Conservation (phyloP, 2,113 vertebrate species). For the Otis tarda region DNA sequence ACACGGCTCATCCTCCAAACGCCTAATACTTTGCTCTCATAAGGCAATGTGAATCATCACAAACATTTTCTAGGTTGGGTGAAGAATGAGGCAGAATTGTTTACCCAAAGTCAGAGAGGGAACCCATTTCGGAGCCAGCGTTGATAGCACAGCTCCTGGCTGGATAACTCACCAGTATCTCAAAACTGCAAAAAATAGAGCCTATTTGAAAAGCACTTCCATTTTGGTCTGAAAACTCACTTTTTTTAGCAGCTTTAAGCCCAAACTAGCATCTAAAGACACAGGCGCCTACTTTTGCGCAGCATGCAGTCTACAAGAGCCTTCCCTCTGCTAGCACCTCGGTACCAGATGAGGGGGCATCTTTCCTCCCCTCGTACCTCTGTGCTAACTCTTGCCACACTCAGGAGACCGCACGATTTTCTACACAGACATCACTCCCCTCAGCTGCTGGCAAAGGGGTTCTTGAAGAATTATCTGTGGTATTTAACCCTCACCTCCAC, state of each 20-base stretch:
- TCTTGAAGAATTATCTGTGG: background rate
- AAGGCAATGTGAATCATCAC: background rate
- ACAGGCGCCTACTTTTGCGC: background rate
- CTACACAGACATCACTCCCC: background rate
- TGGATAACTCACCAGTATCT: background rate
- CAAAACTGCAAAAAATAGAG: background rate
- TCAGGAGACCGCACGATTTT: background rate
- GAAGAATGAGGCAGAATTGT: background rate
- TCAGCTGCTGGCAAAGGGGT: background rate
- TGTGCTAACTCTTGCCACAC: background rate
- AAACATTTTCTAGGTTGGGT: background rate
- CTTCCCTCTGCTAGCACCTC: background rate
- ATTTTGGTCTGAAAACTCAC: background rate
- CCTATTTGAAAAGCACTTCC: background rate
- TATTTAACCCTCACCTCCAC: background rate
- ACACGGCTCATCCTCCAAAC: background rate
- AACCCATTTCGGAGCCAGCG: background rate
- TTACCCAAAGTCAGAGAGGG: background rate
- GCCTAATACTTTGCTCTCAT: fast-evolving
- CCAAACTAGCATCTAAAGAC: background rate
- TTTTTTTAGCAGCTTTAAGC: background rate
- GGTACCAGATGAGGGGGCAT: background rate
- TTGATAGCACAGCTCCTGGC: background rate
- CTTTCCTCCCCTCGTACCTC: background rate
- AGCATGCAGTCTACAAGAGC: background rate